phyloP scores from a whole-genome alignment of 2,888 invertebrate genomes.

The Ochlodes sylvanus region DNA sequence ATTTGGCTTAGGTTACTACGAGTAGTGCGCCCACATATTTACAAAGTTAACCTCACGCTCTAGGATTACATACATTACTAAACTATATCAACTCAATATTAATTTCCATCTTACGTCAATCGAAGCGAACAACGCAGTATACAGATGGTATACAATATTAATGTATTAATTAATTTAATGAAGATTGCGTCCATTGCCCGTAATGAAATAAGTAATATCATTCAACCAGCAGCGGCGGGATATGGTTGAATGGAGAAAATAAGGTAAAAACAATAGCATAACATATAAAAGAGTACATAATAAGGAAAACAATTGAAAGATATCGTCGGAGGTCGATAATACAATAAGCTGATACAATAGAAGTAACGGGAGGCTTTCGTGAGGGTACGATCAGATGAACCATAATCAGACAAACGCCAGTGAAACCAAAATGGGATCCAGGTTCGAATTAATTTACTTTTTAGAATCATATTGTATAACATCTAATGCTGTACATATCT shows the following conservation, averaged over 20 bases:
- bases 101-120: no score
- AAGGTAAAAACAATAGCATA: constrained; percentile 5
- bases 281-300: constrained; percentile 1
- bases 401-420: not conserved
- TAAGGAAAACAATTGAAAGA: constrained; percentile 13
- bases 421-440: not conserved
- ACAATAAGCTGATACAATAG: constrained; percentile 7
- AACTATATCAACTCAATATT: no score
- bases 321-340: constrained; percentile 8
- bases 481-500: no score
- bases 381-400: not conserved
- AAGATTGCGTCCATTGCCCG: constrained; percentile 1
- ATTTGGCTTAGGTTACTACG: no score
- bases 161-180: not conserved
- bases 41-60: no score
- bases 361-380: not conserved
- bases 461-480: no score
- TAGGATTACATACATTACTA: no score
- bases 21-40: no score
- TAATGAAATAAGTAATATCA: constrained; percentile 8
- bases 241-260: not conserved
- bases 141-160: not conserved
- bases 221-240: not conserved
- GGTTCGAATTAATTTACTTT: no score
- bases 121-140: no score